These are phyloP conservation scores for Amia ocellicauda DNA, from an alignment of 2,113 vertebrate genomes.

Conservation along the genomic window DNA sequence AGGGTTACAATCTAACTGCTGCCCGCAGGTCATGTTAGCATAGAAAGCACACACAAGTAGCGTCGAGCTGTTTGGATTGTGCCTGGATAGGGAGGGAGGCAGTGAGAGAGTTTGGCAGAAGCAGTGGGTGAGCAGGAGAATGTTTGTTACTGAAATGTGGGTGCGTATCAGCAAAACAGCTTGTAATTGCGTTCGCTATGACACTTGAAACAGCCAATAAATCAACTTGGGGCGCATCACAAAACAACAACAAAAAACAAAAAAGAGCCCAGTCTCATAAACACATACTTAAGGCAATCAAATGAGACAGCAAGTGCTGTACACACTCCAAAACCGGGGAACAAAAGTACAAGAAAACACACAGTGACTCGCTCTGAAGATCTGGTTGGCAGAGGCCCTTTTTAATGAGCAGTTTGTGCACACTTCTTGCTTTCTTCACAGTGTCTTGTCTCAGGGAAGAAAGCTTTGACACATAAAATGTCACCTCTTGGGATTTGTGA, in stretches of 20 bases:
- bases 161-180: conserved; percentile 49
- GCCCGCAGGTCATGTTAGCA: too few relatives aligned
- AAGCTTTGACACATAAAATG: neutral
- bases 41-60: too few relatives aligned
- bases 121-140: conserved; percentile 21
- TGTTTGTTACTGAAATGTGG: neutral
- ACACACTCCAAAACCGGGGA: conserved; percentile 13
- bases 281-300: conserved; percentile 45
- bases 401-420: neutral
- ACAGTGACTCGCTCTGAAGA: neutral
- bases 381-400: neutral
- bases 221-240: conserved; percentile 43
- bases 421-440: neutral
- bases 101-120: conserved; percentile 41
- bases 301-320: conserved; percentile 9
- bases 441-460: neutral
- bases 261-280: conserved; percentile 42
- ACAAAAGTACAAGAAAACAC: neutral
- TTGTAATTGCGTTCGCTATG: conserved; percentile 59
- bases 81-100: conserved; percentile 18
- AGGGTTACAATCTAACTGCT: too few relatives aligned
- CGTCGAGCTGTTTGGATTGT: too few relatives aligned
- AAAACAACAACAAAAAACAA: conserved; percentile 40
- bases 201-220: conserved; percentile 53
- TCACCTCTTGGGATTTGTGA: neutral